Evolutionary conservation across 2,888 invertebrate genomes (phyloP), one percentile per base, ranked within the genome.

Genomic region (Drosophila vallismaia): DNA sequence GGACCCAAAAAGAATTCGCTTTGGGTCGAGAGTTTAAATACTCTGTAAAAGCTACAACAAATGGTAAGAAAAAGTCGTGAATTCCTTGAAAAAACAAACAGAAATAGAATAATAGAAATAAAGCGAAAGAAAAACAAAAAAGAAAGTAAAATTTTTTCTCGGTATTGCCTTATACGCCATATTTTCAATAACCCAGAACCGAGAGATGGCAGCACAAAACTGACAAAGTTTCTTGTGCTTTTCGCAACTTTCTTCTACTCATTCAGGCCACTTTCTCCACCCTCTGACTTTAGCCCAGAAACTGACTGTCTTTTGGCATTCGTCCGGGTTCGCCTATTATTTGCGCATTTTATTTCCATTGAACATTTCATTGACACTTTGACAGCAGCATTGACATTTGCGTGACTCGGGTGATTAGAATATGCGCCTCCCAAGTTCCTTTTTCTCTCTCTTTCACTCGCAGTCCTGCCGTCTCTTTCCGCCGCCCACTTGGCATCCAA

Each of bases 341-440:
- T 75, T 75, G 77, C 75, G 75, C 88, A 79, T 87, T 84, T 84
- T 87, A 85, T 87, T 87, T 85, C 71, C 88, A 87, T 82, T 87
- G 88, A 87, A 84, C 88, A 87, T 87, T 84, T 84, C 88, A 84
- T 84, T 84, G 83, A 84, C 83, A 87, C 83, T 84, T 84, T 84
- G 83, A 84, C 83, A 84, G 83, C 88, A 79, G 77, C 86, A 84
- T 84, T 87, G 88, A 84, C 83, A 87, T 84, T 84, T 84, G 88
- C 83, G 83, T 84, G 83, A 87, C 83, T 84, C 71, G 75, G 83
- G 83, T 87, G 83, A 84, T 84, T 84, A 84, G 83, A 84, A 83
- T 87, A 81, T 81, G 83, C 85, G 77, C 79, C 72, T 64, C 71
- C 66, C 46, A 9, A 28, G 9, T 8, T 45, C 36, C 45, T 10